Conservation (phyloP, 2,888 invertebrate species). For the Chloromyia formosa region DNA sequence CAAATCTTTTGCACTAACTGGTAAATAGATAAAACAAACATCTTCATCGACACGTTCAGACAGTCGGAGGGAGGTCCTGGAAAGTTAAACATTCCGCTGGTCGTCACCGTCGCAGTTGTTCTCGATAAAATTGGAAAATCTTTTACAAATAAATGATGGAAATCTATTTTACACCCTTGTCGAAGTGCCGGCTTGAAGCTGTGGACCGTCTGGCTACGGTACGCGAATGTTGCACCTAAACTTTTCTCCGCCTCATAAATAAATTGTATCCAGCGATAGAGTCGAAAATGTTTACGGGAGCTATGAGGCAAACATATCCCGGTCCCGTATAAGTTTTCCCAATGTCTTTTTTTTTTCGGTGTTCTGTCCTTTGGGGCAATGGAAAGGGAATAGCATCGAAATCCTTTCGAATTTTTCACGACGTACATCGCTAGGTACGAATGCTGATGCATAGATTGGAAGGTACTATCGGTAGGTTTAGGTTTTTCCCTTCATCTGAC, state of each 20-base stretch:
- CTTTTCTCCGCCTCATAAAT: constrained; percentile 23
- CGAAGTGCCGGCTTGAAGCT: not conserved
- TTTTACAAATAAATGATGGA: constrained; percentile 41
- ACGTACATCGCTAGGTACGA: not conserved
- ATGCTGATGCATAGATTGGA: not conserved
- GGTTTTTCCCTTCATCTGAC: not conserved
- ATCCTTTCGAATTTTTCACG: constrained; percentile 3
- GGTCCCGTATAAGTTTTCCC: not conserved
- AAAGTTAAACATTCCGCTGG: not conserved
- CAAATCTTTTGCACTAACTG: not conserved
- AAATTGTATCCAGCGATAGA: constrained; percentile 26
- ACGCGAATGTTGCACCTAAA: constrained; percentile 1
- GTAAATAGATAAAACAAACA: constrained; percentile 6
- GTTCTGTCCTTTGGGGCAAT: not conserved
- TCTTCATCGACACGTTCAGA: not conserved
- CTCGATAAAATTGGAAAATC: constrained; percentile 39
- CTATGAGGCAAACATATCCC: constrained; percentile 1
- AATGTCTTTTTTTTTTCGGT: not conserved
- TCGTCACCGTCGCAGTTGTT: not conserved
- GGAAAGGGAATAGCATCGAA: not conserved
- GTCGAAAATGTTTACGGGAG: constrained; percentile 32
- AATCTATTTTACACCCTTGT: constrained; percentile 37
- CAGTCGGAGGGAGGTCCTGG: not conserved
- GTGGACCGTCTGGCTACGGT: not conserved
- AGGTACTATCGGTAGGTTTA: not conserved